Base-by-base conservation (phyloP, 1,140 invertebrate genomes). In the Carcinoscorpius rotundicauda region DNA sequence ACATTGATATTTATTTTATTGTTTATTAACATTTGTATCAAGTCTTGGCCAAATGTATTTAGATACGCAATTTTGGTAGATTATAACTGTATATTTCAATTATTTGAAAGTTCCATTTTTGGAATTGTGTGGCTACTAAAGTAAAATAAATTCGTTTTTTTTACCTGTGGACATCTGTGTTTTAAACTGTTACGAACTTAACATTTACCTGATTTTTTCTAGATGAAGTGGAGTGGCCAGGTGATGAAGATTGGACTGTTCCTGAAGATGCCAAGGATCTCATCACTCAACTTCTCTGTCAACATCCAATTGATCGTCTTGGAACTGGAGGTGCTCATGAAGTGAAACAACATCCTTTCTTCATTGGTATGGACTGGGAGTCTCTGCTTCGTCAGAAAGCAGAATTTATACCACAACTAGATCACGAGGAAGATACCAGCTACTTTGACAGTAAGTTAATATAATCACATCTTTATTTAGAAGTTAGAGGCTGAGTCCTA, bases 401-500 rank as follows among this genome's bases (percentile, higher is more conserved):
- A 0, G 96, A 98, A 79, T 99, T 99, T 81, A 91, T 99, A n/a
- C 97, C 97, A 0, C 91, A 97, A 67, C 77, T 99, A 67, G 89
- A 96, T 63, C 87, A 94, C 75, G 97, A 99, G 49, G 97, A 99
- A 74, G 97, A 99, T 75, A 99, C 97, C 5, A 98, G 94, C 75
- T 99, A 99, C 78, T 99, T 99, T 83, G 97, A 99, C 75, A 92
- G 91, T 91, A 75, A 80, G 81, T 76, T 49, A 10, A 61, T 49
- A 49, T 8, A 9, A 29, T 49, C 11, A 9, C 11, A 50, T 10
- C 51, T 51, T 10, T 61, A 9, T 61, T 61, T 49, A 29, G 11
- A 29, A 29, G 29, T 29, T 29, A 29, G 29, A 29, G 29, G 29
- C 29, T 29, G 29, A 29, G 29, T 29, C 29, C 29, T 29, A 29